Evolutionary conservation across 1,140 invertebrate species (phyloP), one percentile per base, ranked within the genome.

Genomic region (Magallana angulata): DNA sequence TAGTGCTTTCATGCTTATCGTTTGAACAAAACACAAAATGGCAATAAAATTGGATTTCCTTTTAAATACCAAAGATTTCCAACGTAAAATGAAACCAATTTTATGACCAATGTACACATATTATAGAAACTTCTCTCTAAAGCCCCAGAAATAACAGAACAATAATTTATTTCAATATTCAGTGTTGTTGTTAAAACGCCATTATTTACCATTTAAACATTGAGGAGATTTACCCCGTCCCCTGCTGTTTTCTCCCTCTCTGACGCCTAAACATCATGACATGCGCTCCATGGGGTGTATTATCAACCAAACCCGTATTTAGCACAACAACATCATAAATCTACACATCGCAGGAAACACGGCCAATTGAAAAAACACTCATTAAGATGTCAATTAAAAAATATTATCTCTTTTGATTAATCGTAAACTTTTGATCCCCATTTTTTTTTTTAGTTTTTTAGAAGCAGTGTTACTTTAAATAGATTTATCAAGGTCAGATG

Each of bases 401-500:
- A 16, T 12, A 36, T 71, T 71, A 71, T 71, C 68, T 71, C 24
- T 71, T 18, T 12, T 71, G 68, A 71, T 71, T 12, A 30, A 30
- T 71, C 18, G 7, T 36, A 12, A 71, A 71, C 24, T 11, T 24
- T 30, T 71, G 1, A 71, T 71, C 36, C 36, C 36, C 68, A 7
- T 71, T n/a, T n/a, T n/a, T n/a, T n/a, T n/a, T n/a, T n/a, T n/a
- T n/a, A n/a, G n/a, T n/a, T n/a, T n/a, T n/a, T n/a, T n/a, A n/a
- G n/a, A n/a, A n/a, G n/a, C n/a, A n/a, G 24, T 30, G 1, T 7
- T 71, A 30, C 68, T 71, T 12, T 71, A 71, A 30, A 71, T 48
- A 71, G 68, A 71, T 9, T 71, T 71, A 8, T 30, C 68, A 71
- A 71, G 68, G 68, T 71, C 68, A 71, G 68, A 71, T 71, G 24